These are phyloP conservation scores for Tragopan temminckii DNA, from an alignment of 2,797 vertebrate species.

Conservation along the genomic window DNA sequence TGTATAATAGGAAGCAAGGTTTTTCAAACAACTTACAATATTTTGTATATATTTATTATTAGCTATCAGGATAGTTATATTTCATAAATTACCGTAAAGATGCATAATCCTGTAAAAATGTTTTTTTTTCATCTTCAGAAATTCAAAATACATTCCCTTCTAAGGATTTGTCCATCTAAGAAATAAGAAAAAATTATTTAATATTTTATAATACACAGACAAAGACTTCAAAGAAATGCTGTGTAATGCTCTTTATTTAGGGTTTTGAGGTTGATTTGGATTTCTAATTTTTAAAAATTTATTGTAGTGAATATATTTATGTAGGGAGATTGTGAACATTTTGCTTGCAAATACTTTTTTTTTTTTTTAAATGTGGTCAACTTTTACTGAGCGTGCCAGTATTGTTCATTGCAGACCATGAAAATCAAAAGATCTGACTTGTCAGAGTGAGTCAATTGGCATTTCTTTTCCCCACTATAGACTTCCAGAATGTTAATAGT, in stretches of 20 bases:
- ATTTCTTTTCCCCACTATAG: slow-evolving; percentile 70
- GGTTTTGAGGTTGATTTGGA: fast-evolving
- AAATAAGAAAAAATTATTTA: background rate
- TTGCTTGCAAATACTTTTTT: background rate
- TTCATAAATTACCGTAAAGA: background rate
- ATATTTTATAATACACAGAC: background rate
- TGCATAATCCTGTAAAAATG: background rate
- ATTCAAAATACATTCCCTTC: background rate
- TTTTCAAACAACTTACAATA: background rate
- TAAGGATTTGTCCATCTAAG: background rate
- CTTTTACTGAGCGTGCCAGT: slow-evolving; percentile 53
- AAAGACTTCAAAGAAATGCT: slow-evolving; percentile 1
- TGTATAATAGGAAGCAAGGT: background rate
- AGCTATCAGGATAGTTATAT: background rate
- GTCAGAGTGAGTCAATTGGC: slow-evolving; percentile 53
- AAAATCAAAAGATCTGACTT: slow-evolving; percentile 65
- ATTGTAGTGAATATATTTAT: slow-evolving; percentile 36
- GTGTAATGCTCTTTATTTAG: slow-evolving; percentile 33
- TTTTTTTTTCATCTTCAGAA: background rate
- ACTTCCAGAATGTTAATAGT: slow-evolving; percentile 76
- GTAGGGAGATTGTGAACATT: slow-evolving; percentile 17
- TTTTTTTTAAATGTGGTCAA: background rate
- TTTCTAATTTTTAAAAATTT: too few relatives aligned
- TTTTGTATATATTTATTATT: background rate
- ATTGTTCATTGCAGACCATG: slow-evolving; percentile 46